A percentile compares a stretch with the other conserved stretches of the same genome.
phyloP scores from a whole-genome alignment of 2,888 invertebrate genomes.

The Drosophila diplacantha region DNA sequence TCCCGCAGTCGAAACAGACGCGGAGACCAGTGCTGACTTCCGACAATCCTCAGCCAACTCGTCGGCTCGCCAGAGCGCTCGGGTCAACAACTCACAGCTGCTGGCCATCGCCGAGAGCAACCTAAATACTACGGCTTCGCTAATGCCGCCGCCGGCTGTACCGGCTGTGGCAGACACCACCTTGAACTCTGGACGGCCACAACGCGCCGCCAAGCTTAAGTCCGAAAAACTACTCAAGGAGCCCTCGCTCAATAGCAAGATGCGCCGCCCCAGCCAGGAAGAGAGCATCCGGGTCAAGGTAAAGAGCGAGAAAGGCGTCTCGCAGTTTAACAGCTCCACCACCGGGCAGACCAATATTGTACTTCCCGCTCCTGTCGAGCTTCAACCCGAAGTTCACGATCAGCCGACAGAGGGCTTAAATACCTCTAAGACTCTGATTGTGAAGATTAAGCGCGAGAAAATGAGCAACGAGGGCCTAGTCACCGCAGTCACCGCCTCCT shows the following conservation, averaged over 20 bases:
- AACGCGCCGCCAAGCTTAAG: conserved; percentile 73
- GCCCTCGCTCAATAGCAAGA: conserved; percentile 55
- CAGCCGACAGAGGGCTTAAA: background rate
- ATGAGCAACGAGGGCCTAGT: conserved; percentile 35
- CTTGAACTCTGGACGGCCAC: conserved; percentile 65
- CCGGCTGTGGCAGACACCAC: conserved; percentile 52
- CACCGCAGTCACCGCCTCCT: conserved; percentile 5
- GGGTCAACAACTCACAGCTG: conserved; percentile 58
- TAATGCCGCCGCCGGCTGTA: conserved; percentile 68
- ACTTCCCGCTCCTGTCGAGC: background rate
- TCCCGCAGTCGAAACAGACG: background rate
- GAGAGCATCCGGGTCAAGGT: conserved; percentile 61
- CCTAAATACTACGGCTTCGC: conserved; percentile 40
- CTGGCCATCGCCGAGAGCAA: conserved; percentile 47
- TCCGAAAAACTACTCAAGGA: conserved; percentile 72
- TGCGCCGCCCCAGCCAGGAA: conserved; percentile 64
- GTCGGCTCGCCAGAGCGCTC: conserved; percentile 32
- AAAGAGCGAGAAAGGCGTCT: conserved; percentile 70
- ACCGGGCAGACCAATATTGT: background rate
- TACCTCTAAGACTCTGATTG: conserved; percentile 37
- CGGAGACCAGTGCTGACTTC: background rate
- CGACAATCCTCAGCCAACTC: background rate
- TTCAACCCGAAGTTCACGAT: background rate
- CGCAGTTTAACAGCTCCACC: conserved; percentile 48
- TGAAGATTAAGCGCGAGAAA: conserved; percentile 71